These are phyloP conservation scores for Liposcelis brunnea DNA, from an alignment of 2,888 invertebrate species.

Conservation along the genomic window DNA sequence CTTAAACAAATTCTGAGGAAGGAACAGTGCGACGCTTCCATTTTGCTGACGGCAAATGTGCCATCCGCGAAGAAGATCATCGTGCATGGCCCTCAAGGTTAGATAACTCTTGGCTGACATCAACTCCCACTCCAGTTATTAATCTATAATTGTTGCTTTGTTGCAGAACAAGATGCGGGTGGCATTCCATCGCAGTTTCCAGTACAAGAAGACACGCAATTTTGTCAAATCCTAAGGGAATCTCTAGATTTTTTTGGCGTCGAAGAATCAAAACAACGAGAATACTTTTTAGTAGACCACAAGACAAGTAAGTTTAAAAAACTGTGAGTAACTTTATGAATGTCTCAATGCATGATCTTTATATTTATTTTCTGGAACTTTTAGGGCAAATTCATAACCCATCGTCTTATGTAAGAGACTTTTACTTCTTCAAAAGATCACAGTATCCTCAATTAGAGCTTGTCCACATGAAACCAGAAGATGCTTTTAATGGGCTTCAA, in stretches of 20 bases:
- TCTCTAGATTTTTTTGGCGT: conserved; percentile 95
- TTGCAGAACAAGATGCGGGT: conserved; percentile 61
- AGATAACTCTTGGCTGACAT: conserved; percentile 21
- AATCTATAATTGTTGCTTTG: background rate
- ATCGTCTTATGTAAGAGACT: conserved; percentile 87
- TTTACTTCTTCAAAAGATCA: conserved; percentile 87
- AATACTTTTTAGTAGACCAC: conserved; percentile 92
- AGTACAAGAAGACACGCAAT: conserved; percentile 94
- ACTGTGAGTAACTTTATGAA: conserved; percentile 1
- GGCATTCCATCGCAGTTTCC: conserved; percentile 98
- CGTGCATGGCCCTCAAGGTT: conserved; percentile 77
- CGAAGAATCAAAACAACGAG: conserved; percentile 70
- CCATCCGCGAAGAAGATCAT: conserved; percentile 98
- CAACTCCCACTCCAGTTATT: background rate
- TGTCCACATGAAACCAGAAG: conserved; percentile 80
- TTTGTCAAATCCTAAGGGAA: conserved; percentile 85
- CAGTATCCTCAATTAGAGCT: conserved; percentile 94
- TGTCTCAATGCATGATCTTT: background rate
- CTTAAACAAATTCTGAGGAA: conserved; percentile 95
- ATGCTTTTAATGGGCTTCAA: conserved; percentile 78
- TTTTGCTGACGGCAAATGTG: conserved; percentile 93
- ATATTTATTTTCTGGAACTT: conserved; percentile 14
- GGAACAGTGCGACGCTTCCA: conserved; percentile 97
- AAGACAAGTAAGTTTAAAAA: conserved; percentile 69
- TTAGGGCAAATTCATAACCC: conserved; percentile 93